Base-by-base conservation (phyloP, 2,113 vertebrate species). In the Antechinus stuartii region DNA sequence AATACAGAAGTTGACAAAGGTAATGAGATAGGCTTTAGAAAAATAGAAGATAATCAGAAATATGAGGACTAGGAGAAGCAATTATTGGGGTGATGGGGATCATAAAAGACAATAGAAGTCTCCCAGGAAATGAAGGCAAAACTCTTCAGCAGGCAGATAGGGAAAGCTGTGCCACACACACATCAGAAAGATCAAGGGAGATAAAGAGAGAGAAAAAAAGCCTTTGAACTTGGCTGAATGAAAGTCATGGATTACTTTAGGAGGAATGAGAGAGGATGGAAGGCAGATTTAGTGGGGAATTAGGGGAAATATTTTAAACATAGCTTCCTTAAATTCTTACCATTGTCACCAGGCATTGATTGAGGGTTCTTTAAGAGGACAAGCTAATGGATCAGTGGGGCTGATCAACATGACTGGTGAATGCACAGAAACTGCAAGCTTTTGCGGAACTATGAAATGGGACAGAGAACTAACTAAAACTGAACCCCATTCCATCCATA, bases 201-300 rank as follows among this genome's bases (percentile, higher is more conserved):
- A 98, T 98, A 98, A 98, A 97, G 96, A 52, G 92, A 55, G 94
- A 96, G 97, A 98, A 98, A 84, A 84, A 98, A 98, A 97, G 97
- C 96, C 98, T 98, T 98, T 98, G 98, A 98, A 98, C 98, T 98
- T 98, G 98, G 96, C 96, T 97, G 97, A 97, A 96, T 95, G 95
- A 96, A 97, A 97, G 97, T 96, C 98, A 97, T 95, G 96, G 97
- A 96, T 97, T 97, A 97, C 96, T 95, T 96, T 98, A 98, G 98
- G 96, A 97, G 96, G 92, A n/a, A 42, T 23, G n/a, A 84, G n/a
- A 93, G 96, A 97, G 97, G 98, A 98, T 98, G 96, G 98, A 98
- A 98, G 97, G 96, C 96, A 98, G 98, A 97, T 98, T 98, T 97
- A 98, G 97, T 97, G 96, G 94, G 96, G 97, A 94, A 92, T 97